phyloP scores from a whole-genome alignment of 2,888 invertebrate genomes.

The Caenorhabditis sp. region DNA sequence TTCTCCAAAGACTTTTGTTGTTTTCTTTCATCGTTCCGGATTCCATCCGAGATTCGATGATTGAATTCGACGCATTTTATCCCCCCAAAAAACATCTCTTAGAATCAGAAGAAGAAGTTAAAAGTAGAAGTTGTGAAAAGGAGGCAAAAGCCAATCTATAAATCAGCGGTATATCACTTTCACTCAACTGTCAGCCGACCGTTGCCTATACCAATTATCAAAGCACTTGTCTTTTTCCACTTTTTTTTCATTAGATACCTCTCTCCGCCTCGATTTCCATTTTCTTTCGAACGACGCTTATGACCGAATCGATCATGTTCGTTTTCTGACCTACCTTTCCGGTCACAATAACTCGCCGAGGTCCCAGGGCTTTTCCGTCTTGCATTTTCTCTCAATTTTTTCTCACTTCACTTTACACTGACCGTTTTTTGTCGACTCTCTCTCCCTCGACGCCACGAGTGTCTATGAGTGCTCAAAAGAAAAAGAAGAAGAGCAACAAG shows the following conservation, averaged over 20 bases:
- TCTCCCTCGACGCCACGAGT: slow-evolving; percentile 52
- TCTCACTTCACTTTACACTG: slow-evolving; percentile 56
- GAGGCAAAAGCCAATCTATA: slow-evolving; percentile 52
- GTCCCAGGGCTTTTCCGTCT: slow-evolving; percentile 20
- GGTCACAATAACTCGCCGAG: slow-evolving; percentile 21
- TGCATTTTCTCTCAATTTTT: slow-evolving; percentile 21
- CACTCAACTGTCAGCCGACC: slow-evolving; percentile 59
- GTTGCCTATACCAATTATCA: slow-evolving; percentile 62
- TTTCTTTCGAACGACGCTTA: slow-evolving; percentile 24
- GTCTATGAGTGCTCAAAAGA: slow-evolving; percentile 53
- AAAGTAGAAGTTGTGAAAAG: slow-evolving; percentile 30
- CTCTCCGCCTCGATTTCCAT: slow-evolving; percentile 26
- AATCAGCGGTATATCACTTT: slow-evolving; percentile 64
- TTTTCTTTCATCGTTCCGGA: slow-evolving; percentile 4
- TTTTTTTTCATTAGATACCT: slow-evolving; percentile 53
- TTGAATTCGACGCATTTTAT: slow-evolving; percentile 7
- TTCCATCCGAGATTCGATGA: slow-evolving; percentile 17
- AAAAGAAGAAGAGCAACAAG: slow-evolving; percentile 47
- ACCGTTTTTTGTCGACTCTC: slow-evolving; percentile 21
- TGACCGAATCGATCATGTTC: slow-evolving; percentile 54
- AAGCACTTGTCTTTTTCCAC: slow-evolving; percentile 30
- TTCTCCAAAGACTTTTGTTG: neutral
- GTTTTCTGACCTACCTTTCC: slow-evolving; percentile 48
- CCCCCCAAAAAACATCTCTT: slow-evolving; percentile 15
- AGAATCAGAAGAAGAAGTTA: neutral